Base-by-base conservation (phyloP, 37 sponge, comb jelly and placozoan genomes). In the Chondrilla cf. caribensis region DNA sequence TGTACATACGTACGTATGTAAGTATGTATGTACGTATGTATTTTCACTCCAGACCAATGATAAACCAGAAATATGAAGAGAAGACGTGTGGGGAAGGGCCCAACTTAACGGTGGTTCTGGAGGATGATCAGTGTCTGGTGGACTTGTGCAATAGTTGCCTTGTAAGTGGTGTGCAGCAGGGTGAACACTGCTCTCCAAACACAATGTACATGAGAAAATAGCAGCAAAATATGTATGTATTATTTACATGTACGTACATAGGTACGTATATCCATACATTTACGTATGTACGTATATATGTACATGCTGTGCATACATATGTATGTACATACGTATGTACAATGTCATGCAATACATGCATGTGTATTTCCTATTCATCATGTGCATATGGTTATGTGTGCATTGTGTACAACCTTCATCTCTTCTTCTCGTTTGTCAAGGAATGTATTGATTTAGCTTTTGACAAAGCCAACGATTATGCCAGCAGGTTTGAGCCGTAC, bases 401-500 rank as follows among this genome's bases (percentile, higher is more conserved):
- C n/a, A n/a, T 47, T 62, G 15, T 28, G 64, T 62, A 62, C 64
- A 73, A 17, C 33, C 15, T 35, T 14, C n/a, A 35, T 35, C 51
- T n/a, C 17, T 73, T 17, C 38, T 73, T 17, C 38, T 21, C 38
- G n/a, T 19, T 19, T 62, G 18, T 62, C 6, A 37, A 93, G 89
- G 87, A 67, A 3, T 90, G 87, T 41, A 39, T 97, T 32, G 65
- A 55, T 19, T 70, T 80, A 67, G 91, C 90, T 6, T 97, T 95
- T 87, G 79, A 84, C 58, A 65, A 83, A 35, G 95, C 95, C 17
- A 76, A 87, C 43, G 89, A 91, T 64, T 98, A 98, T 77, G 81
- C 92, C 15, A 79, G 80, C 38, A 96, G 89, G 89, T 98, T 93
- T 92, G 95, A 93, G 58, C 94, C 94, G 17, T 98, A 91, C 85